Base-by-base conservation (phyloP, 1,140 invertebrate genomes). In the Aphis gossypii region DNA sequence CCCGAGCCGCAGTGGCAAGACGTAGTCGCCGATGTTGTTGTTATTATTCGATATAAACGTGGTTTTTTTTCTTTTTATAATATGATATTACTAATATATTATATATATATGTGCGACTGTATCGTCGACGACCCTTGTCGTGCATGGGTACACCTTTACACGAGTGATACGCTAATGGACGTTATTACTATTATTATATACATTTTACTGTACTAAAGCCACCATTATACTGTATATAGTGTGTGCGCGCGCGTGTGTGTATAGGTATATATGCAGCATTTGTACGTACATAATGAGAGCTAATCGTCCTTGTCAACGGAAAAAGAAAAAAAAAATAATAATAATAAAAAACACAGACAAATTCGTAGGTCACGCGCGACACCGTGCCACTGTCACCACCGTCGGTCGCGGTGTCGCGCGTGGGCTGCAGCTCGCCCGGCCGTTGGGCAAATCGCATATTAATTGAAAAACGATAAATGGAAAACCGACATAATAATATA, bases 391-490 rank as follows among this genome's bases (percentile, higher is more conserved):
- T 46, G 86, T 88, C 44, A 46, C 86, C 46, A 30, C 86, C 30
- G 44, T 7, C 84, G 44, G 11, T 44, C 11, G 25, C 60, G 41
- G 84, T 86, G 25, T 86, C 84, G 6, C 2, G 48, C 51, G 60
- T 86, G 84, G 84, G 84, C 14, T 46, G 84, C 9, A 41, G 25
- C 44, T 23, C 83, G 7, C 9, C 38, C 83, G 83, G 83, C 21
- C 23, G 89, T 76, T 18, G 60, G 60, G 60, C 60, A 76, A n/a
- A 60, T 30, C 7, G 9, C 8, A 30, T 91, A 91, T 44, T 91
- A 91, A 91, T 91, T 91, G 56, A 76, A 91, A 91, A 91, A 68
- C 90, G 54, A 90, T 90, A 60, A 23, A 87, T 41, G 9, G 88
- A 90, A 54, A 90, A 56, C n/a, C 44, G 44, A 90, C 46, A 89